phyloP scores from a whole-genome alignment of 2,888 invertebrate species.

The Epinotia ramella region DNA sequence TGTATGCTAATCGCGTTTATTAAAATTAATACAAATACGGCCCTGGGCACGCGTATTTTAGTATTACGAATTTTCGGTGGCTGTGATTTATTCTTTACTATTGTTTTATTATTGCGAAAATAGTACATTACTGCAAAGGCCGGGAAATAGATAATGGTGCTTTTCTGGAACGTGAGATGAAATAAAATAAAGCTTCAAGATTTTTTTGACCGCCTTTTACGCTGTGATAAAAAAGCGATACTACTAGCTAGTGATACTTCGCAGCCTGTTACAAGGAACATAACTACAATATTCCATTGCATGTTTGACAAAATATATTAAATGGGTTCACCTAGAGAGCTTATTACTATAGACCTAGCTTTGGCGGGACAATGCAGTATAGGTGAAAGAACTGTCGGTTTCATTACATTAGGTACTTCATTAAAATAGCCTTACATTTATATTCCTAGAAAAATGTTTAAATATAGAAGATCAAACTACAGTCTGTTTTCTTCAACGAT shows the following conservation, averaged over 20 bases:
- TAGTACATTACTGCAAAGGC: not conserved
- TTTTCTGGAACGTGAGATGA: too few species aligned
- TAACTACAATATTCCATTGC: too few species aligned
- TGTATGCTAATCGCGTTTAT: constrained; percentile 79
- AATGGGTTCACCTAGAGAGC: not conserved
- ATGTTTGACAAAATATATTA: too few species aligned
- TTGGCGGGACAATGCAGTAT: not conserved
- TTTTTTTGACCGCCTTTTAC: too few species aligned
- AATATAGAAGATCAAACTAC: constrained; percentile 12
- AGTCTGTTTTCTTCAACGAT: constrained; percentile 1
- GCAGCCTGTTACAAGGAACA: too few species aligned
- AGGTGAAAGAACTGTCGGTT: not conserved
- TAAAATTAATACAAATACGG: constrained; percentile 81
- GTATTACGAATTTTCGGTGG: constrained; percentile 55
- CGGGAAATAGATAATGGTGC: too few species aligned
- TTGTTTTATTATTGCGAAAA: not conserved
- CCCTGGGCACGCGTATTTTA: constrained; percentile 54
- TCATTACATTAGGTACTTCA: too few species aligned
- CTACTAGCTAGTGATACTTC: too few species aligned
- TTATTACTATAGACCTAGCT: not conserved
- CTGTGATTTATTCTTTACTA: constrained; percentile 15
- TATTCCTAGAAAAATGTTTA: not conserved
- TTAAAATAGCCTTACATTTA: too few species aligned
- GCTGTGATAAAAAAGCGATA: too few species aligned
- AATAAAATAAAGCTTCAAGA: too few species aligned